Evolutionary conservation across 1,140 invertebrate genomes (phyloP).

Genomic region (Brachionus manjavacas): DNA sequence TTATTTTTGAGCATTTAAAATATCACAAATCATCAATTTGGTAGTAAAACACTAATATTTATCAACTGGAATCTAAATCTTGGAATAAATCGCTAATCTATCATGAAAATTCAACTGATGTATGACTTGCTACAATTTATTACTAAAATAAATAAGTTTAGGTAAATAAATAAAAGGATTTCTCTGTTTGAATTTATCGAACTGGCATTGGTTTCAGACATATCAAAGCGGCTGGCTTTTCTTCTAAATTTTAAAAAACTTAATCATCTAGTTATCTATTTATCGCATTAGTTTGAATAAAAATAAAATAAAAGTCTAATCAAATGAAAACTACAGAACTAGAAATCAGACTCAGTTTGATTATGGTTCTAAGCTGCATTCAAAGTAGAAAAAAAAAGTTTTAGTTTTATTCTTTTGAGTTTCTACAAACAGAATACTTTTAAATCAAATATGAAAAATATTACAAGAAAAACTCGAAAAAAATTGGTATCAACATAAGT

Average conservation of each 20-base stretch:
- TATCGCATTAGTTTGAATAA: background rate
- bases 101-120: background rate
- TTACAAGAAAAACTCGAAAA: constrained; percentile 1
- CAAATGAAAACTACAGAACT: constrained; percentile 28
- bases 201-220: background rate
- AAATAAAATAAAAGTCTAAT: background rate
- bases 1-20: background rate
- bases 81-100: background rate
- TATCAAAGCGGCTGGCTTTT: background rate
- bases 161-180: background rate
- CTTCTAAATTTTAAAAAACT: background rate
- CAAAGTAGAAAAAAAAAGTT: background rate
- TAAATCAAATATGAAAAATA: constrained; percentile 14
- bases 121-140: background rate
- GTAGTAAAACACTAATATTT: background rate
- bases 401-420: background rate
- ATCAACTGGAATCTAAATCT: background rate
- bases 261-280: constrained; percentile 23
- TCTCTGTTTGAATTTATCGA: constrained; percentile 2
- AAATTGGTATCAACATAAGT: constrained; percentile 20
- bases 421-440: constrained; percentile 35
- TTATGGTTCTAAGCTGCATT: background rate
- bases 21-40: background rate
- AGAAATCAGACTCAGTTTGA: constrained; percentile 29
- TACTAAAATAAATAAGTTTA: background rate